Percentiles rank a stretch among this genome's conserved stretches.
Conservation (phyloP, 2,888 invertebrate genomes). For the Dolichopus griseipennis region DNA sequence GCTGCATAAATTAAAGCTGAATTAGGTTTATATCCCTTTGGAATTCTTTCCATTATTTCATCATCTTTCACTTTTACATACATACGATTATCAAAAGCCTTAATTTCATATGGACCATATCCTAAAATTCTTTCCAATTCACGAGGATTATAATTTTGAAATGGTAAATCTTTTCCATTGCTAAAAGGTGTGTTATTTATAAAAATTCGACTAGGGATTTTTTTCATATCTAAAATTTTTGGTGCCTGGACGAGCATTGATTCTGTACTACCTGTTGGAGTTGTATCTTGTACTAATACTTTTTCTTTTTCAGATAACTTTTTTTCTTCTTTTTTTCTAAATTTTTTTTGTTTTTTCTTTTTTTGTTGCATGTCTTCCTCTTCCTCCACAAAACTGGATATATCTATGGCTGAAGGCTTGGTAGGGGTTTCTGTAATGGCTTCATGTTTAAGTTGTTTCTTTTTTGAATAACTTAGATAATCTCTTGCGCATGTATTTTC, state of each 20-base stretch:
- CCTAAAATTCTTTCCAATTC: conserved; percentile 26
- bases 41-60: conserved; percentile 16
- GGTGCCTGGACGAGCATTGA: background rate
- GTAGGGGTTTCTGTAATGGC: background rate
- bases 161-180: conserved; percentile 26
- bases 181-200: conserved; percentile 31
- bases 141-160: conserved; percentile 36
- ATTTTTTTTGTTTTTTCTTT: too few species aligned
- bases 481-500: background rate
- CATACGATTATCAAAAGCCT: background rate
- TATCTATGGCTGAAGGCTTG: background rate
- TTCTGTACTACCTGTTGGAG: background rate
- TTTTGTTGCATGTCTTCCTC: too few species aligned
- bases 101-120: conserved; percentile 24
- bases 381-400: background rate
- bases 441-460: background rate
- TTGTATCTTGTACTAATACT: background rate
- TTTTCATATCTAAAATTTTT: background rate
- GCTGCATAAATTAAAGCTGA: background rate
- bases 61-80: conserved; percentile 20
- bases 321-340: background rate
- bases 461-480: background rate
- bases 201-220: conserved; percentile 34
- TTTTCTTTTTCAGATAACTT: background rate
- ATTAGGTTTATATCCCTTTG: background rate